Evolutionary conservation across 2,797 vertebrate genomes (phyloP).

Genomic region (Mus caroli): DNA sequence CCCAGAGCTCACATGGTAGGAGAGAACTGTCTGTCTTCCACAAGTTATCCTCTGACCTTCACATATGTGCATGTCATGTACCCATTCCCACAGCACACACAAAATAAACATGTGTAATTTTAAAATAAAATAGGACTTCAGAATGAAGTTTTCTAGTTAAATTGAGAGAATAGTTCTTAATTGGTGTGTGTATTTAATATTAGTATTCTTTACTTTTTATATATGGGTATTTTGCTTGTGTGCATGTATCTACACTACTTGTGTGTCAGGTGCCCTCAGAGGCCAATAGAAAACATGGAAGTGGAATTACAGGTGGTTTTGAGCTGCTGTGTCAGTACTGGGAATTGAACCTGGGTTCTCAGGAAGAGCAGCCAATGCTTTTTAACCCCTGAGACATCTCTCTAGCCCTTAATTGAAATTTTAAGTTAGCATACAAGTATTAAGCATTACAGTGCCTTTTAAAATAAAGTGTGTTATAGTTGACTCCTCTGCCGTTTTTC

Average conservation of each 20-base stretch:
- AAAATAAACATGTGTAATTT: neutral
- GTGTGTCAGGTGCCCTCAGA: neutral
- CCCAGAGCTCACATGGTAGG: neutral
- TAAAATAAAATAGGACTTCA: neutral
- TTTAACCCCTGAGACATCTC: neutral
- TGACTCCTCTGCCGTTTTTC: neutral
- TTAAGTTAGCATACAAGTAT: neutral
- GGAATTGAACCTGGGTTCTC: neutral
- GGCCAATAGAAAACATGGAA: neutral
- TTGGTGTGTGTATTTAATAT: neutral
- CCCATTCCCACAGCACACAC: neutral
- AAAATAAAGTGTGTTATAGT: neutral
- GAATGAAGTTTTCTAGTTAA: slow-evolving; percentile 9
- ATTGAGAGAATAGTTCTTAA: neutral
- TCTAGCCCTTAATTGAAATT: neutral
- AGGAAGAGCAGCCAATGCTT: neutral
- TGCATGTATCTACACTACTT: neutral
- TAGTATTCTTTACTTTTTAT: neutral
- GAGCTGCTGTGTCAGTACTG: neutral
- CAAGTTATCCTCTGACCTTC: neutral
- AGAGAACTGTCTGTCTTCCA: neutral
- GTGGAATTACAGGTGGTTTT: neutral
- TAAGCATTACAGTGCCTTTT: neutral
- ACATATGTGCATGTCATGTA: neutral
- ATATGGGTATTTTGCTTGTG: neutral